Base-by-base conservation (phyloP, 2,888 invertebrate species). In the Dicyrtoma fusca region DNA sequence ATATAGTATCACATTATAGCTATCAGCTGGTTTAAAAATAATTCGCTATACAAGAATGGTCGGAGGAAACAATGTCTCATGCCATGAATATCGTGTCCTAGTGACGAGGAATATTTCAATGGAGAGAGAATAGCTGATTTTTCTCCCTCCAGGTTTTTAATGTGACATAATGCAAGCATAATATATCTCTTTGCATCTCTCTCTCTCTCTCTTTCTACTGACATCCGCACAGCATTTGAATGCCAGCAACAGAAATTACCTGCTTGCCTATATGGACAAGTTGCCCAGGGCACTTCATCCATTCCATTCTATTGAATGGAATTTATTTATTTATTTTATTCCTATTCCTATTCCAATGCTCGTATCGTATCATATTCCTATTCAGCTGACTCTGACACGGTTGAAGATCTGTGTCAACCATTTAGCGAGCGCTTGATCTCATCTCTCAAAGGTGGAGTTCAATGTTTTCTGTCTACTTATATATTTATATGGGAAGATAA, bases 391-490 rank as follows among this genome's bases (percentile, higher is more conserved):
- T 25, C 49, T 65, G 65, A 53, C 65, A 65, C 49, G 51, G 26
- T 65, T 65, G 65, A 51, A 14, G 65, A 65, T 65, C 65, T 65
- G 53, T 65, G 65, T 65, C 65, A 65, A 65, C 34, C 63, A 63
- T 63, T 34, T 21, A 45, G 34, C 51, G n/a, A 51, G 34, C 55
- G 23, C 23, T 25, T 21, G 55, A 59, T 23, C 34, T 61, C 34
- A 34, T 61, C 19, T 44, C 59, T 26, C 5, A 55, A 66, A 66
- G 66, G 66, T 66, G 55, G 66, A 68, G 57, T 55, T 66, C 68
- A 68, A 25, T 66, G 66, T 51, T 65, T 45, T 51, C 34, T 25
- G 13, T 47, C 47, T 45, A 51, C 26, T 53, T 66, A 23, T 65
- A 25, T 10, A 59, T 25, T 59, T n/a, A 59, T 59, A 26, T 25